Base-by-base conservation (phyloP, 1,140 invertebrate species). In the Panulirus ornatus region DNA sequence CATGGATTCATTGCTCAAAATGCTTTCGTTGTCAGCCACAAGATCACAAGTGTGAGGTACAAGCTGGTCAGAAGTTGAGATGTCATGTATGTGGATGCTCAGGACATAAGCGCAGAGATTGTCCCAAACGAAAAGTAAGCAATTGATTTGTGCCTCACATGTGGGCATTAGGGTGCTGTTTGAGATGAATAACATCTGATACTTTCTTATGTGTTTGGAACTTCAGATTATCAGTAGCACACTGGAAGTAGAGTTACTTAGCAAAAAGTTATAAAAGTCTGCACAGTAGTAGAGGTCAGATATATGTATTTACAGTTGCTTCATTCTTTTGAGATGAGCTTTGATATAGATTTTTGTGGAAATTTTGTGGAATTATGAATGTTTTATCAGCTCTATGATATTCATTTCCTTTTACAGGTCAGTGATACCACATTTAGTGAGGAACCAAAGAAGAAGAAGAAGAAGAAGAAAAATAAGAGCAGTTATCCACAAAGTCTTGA, bases 1-100 rank as follows among this genome's bases (percentile, higher is more conserved):
- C 96, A 30, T 97, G 97, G 95, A 94, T 95, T n/a, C 97, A 98
- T 94, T 98, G 97, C 92, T 91, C 94, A 0, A 94, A 93, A 14
- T 98, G 97, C 93, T 93, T 95, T 0, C 94, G 95, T 84, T 98
- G 97, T 93, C 94, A 94, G 73, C 94, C 95, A 88, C 92, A 94
- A 42, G 94, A 95, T 85, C 96, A 97, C 93, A 93, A 93, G 16
- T 97, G 96, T 93, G 94, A 94, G 1, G 30, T 47, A 14, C 22
- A 38, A 36, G 34, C 47, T 47, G 73, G 38, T 40, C 51, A 40
- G 27, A 82, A 27, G 2, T 40, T 85, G 9, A 76, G 44, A 34
- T 91, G 91, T 42, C 75, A 88, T n/a, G 70, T 75, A 8, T 91
- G 91, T 36, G 91, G 91, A 9, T 47, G 47, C 27, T 9, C 47